Percentiles rank a stretch among this genome's conserved stretches.
Conservation (phyloP, 2,113 vertebrate genomes). For the Ptilonorhynchus violaceus region DNA sequence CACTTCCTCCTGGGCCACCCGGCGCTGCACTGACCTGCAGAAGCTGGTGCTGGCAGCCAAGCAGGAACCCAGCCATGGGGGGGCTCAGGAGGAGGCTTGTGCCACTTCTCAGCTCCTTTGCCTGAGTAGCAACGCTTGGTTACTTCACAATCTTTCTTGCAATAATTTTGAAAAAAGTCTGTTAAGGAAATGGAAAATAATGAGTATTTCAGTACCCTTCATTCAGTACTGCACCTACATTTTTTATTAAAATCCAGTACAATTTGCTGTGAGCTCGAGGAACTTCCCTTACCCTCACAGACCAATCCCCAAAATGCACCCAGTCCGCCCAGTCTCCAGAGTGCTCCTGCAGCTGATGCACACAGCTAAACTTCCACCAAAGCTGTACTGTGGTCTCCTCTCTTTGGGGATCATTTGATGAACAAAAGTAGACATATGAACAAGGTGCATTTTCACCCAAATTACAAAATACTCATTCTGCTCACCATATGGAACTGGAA, state of each 20-base stretch:
- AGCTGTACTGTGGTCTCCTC: neutral
- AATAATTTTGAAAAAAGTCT: neutral
- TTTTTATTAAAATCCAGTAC: neutral
- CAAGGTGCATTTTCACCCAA: neutral
- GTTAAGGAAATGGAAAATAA: neutral
- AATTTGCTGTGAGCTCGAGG: neutral
- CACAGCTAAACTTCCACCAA: neutral
- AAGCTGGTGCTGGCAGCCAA: neutral
- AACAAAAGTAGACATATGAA: neutral
- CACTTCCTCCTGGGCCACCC: neutral
- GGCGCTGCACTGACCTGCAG: neutral
- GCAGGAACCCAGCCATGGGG: rapidly evolving
- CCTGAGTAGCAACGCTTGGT: neutral
- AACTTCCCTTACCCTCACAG: neutral
- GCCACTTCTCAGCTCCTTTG: neutral
- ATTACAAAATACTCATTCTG: neutral
- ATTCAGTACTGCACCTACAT: neutral
- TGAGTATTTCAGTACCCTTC: neutral
- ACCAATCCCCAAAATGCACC: neutral
- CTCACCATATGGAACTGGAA: neutral
- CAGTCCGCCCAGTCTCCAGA: neutral
- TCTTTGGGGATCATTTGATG: neutral
- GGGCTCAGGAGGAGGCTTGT: rapidly evolving
- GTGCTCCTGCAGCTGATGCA: neutral
- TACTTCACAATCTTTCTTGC: neutral